Evolutionary conservation across 2,797 vertebrate genomes (phyloP).

Genomic region (Artibeus lituratus): DNA sequence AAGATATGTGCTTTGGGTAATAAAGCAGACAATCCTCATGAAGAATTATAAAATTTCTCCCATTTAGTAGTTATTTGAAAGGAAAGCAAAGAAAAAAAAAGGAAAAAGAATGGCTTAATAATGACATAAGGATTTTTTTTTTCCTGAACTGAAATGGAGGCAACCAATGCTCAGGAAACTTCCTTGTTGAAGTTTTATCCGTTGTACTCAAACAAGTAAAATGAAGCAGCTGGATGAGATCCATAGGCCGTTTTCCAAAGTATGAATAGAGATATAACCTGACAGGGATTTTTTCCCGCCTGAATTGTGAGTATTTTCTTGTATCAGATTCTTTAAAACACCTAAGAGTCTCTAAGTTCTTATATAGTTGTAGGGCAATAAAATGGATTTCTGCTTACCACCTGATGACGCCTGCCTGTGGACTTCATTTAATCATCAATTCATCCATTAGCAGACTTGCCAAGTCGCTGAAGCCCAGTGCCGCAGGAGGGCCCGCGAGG

Average conservation of each 20-base stretch:
- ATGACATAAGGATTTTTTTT: not conserved
- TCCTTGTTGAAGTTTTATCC: not conserved
- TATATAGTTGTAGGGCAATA: not conserved
- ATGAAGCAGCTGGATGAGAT: not conserved
- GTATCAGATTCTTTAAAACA: not conserved
- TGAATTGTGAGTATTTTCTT: constrained; percentile 21
- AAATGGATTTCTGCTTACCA: not conserved
- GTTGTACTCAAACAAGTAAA: not conserved
- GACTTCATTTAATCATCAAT: not conserved
- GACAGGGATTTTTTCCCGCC: not conserved
- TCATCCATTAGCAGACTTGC: not conserved
- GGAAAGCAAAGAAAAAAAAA: not conserved
- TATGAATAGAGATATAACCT: not conserved
- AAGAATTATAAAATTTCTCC: not conserved
- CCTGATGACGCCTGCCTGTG: not conserved
- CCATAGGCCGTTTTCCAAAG: not conserved
- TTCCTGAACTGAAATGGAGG: not conserved
- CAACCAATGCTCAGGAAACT: not conserved
- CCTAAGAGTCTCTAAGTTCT: not conserved
- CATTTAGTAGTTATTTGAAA: not conserved
- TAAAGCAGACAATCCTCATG: not conserved
- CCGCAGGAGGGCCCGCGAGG: not conserved
- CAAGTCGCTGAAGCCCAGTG: not conserved
- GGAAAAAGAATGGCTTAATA: not conserved
- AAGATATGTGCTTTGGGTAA: not conserved